These are phyloP conservation scores for Trypoxylus dichotomus DNA, from an alignment of 1,140 invertebrate genomes.

Conservation along the genomic window DNA sequence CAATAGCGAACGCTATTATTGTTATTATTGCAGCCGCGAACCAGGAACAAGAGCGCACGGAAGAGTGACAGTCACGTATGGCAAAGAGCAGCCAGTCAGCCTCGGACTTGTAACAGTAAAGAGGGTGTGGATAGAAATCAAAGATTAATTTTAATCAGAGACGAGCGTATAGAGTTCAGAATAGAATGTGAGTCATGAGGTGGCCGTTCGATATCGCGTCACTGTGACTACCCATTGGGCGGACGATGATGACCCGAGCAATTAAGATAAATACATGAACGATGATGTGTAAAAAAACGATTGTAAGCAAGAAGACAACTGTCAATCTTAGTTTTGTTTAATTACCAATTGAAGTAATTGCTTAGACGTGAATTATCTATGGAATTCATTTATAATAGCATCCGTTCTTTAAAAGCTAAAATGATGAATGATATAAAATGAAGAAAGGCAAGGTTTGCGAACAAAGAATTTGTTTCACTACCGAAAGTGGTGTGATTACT, in stretches of 20 bases:
- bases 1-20: not conserved
- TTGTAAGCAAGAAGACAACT: not conserved
- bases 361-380: not conserved
- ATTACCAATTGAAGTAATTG: not conserved
- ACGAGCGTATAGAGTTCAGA: not conserved
- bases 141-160: not conserved
- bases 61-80: not conserved
- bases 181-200: not conserved
- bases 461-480: too few relatives aligned
- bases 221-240: not conserved
- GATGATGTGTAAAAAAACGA: not conserved
- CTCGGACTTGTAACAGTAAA: slow-evolving; percentile 1
- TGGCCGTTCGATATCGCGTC: not conserved
- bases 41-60: slow-evolving; percentile 4
- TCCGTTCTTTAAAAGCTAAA: too few relatives aligned
- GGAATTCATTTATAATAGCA: not conserved
- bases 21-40: slow-evolving; percentile 1
- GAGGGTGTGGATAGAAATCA: slow-evolving; percentile 1
- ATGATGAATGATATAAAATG: too few relatives aligned
- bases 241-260: too few relatives aligned
- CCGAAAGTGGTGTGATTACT: too few relatives aligned
- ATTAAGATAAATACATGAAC: too few relatives aligned
- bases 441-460: too few relatives aligned
- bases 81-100: not conserved
- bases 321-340: not conserved